phyloP scores from a whole-genome alignment of 2,888 invertebrate species.

The Cryptosula pallasiana region DNA sequence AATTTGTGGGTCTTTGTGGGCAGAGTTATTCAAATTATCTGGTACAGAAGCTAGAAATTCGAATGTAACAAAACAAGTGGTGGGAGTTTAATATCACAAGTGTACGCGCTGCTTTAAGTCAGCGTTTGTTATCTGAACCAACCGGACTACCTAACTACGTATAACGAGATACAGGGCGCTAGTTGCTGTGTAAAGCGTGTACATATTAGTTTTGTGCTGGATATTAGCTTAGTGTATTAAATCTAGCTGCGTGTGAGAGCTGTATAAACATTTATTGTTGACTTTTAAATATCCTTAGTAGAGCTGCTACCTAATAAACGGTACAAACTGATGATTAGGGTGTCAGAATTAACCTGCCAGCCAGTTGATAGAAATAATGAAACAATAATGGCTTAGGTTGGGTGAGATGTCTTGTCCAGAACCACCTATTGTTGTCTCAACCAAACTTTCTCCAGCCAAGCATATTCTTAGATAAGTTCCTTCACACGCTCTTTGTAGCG shows the following conservation, averaged over 20 bases:
- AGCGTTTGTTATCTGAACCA: neutral
- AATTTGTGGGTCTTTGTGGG: too few relatives aligned
- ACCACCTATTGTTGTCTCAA: too few relatives aligned
- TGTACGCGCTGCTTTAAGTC: too few relatives aligned
- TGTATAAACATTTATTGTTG: conserved; percentile 14
- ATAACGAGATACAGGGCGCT: neutral
- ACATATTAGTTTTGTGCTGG: neutral
- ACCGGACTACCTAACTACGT: neutral
- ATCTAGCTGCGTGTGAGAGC: neutral
- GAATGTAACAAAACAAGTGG: too few relatives aligned
- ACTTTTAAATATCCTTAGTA: conserved; percentile 3
- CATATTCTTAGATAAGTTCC: too few relatives aligned
- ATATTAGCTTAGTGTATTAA: conserved; percentile 17
- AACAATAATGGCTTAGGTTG: neutral
- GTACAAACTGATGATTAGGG: neutral
- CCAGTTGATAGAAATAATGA: neutral
- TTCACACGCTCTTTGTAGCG: too few relatives aligned
- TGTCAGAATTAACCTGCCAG: neutral
- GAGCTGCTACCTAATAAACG: neutral
- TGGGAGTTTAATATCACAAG: too few relatives aligned
- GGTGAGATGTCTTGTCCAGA: too few relatives aligned
- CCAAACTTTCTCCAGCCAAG: too few relatives aligned
- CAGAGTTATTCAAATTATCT: too few relatives aligned
- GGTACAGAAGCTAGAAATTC: too few relatives aligned
- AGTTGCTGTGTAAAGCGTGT: neutral